Evolutionary conservation across 2,113 vertebrate species (phyloP).

Genomic region (Aythya baeri): DNA sequence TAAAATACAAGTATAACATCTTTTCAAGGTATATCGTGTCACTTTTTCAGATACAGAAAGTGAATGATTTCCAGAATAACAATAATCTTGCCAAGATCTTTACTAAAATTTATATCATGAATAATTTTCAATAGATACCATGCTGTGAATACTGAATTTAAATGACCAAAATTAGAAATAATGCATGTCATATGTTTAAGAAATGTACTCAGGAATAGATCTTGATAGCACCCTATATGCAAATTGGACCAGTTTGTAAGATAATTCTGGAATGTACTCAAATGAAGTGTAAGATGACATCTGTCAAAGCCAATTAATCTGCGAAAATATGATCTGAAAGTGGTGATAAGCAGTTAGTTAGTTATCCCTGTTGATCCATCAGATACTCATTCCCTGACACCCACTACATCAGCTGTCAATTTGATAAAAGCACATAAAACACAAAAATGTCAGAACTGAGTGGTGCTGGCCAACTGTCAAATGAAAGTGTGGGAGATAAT

Average conservation of each 20-base stretch:
- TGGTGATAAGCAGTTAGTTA: neutral
- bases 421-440: neutral
- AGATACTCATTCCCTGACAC: neutral
- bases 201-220: neutral
- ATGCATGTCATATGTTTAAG: neutral
- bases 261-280: neutral
- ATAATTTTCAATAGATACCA: neutral
- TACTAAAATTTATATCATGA: neutral
- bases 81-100: neutral
- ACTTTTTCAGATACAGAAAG: neutral
- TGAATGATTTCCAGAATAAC: neutral
- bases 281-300: neutral
- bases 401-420: neutral
- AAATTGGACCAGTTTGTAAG: neutral
- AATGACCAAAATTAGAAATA: neutral
- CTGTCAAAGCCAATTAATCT: neutral
- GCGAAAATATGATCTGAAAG: neutral
- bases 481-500: neutral
- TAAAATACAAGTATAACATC: neutral
- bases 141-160: neutral
- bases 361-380: neutral
- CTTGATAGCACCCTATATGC: neutral
- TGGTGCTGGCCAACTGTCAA: neutral
- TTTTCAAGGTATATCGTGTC: neutral
- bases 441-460: neutral